phyloP scores from a whole-genome alignment of 1,140 invertebrate genomes.

The Bombus turneri region DNA sequence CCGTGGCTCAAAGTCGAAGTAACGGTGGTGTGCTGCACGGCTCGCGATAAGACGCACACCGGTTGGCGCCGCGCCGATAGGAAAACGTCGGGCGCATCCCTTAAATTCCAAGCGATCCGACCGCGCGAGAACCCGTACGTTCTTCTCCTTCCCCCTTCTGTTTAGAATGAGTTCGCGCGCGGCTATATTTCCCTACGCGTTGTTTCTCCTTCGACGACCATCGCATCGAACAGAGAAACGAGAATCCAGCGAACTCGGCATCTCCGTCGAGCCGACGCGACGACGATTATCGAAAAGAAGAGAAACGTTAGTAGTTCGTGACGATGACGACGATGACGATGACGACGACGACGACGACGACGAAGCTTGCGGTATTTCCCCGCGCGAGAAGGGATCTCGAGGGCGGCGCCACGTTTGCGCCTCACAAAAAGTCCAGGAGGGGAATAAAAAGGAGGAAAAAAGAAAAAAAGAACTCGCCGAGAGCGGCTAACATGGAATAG shows the following conservation, averaged over 20 bases:
- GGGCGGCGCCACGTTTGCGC: slow-evolving; percentile 81
- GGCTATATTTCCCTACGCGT: not conserved
- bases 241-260: not conserved
- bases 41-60: slow-evolving; percentile 70
- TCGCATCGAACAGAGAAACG: not conserved
- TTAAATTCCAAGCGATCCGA: slow-evolving; percentile 46
- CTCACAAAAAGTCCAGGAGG: slow-evolving; percentile 72
- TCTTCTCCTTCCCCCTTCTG: no score
- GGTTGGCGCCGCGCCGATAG: slow-evolving; percentile 71
- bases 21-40: slow-evolving; percentile 63
- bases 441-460: slow-evolving; percentile 72
- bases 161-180: not conserved
- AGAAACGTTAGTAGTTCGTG: rapidly evolving
- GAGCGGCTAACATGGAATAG: slow-evolving; percentile 82
- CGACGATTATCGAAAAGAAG: not conserved
- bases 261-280: no score
- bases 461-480: slow-evolving; percentile 73
- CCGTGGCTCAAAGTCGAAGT: slow-evolving; percentile 31
- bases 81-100: slow-evolving; percentile 40
- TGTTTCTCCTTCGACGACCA: not conserved
- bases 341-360: slow-evolving; percentile 45
- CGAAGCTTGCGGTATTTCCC: slow-evolving; percentile 21
- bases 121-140: not conserved
- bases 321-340: no score
- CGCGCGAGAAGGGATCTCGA: slow-evolving; percentile 63